Evolutionary conservation across 2,888 invertebrate species (phyloP), one percentile per base, ranked within the genome.

Genomic region (Scrobipalpa atriplicella): DNA sequence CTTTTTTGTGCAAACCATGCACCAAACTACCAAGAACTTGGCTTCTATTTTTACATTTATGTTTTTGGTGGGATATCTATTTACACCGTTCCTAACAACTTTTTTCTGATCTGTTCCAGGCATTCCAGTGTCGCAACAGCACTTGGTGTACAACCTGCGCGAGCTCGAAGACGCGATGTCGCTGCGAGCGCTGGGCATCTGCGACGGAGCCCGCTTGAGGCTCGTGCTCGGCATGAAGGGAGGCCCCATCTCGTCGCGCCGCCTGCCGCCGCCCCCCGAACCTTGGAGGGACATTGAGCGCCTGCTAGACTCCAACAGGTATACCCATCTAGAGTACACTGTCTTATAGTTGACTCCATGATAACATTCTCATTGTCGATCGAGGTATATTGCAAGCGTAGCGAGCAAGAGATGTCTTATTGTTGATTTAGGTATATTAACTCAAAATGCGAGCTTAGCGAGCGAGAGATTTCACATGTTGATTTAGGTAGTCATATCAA

Each of bases 151-250:
- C 92, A 95, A 95, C 84, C 93, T 95, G 61, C 92, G 94, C 69
- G 96, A 96, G 86, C 85, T 96, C 72, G 94, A 95, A 41, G 95
- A 95, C 79, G 93, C 94, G 9, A 10, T 90, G 36, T 92, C 94
- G 39, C 88, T 95, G 54, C 88, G 92, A 67, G 94, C 95, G 80
- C 39, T 39, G 71, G 94, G 94, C 68, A 94, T 97, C 70, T 90
- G 93, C 62, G 94, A 94, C 79, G 96, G 96, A 52, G 95, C 96
- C 52, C 94, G 94, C 8, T 90, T 97, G 65, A 95, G 95, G 75
- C 92, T 97, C 54, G 96, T 96, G 75, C 89, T 96, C 41, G 95
- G 95, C 69, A 95, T 97, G 94, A 94, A 95, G 67, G 96, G 96
- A 18, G 97, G 96, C 5, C 96, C 96, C 0, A 95, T 97, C 73